A percentile compares a stretch with the other conserved stretches of the same genome.
Evolutionary conservation across 2,797 vertebrate genomes (phyloP).

Genomic region (Pangasius sanitwongsei): DNA sequence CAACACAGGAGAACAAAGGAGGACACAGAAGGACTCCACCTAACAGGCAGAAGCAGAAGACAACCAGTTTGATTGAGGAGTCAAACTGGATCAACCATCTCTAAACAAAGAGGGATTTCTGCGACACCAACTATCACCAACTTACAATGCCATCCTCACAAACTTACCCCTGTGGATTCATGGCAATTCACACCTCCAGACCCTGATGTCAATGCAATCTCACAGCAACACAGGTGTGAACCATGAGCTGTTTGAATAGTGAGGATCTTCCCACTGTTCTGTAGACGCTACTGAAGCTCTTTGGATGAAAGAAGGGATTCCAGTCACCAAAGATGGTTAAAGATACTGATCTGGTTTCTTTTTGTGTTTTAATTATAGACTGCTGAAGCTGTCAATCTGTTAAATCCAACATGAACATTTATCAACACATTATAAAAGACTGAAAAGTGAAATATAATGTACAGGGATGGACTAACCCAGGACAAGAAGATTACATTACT

Average conservation of each 20-base stretch:
- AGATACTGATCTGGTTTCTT: neutral
- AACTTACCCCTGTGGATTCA: neutral
- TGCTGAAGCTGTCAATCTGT: neutral
- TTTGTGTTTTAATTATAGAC: neutral
- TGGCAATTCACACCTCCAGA: neutral
- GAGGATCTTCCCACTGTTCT: neutral
- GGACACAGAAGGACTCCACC: too few species aligned
- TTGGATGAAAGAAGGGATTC: neutral
- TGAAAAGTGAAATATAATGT: neutral
- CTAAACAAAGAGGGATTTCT: neutral
- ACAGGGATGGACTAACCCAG: neutral
- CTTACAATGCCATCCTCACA: neutral
- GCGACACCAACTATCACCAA: neutral
- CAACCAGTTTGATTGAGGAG: neutral
- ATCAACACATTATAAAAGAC: neutral
- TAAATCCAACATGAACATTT: neutral
- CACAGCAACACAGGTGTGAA: neutral
- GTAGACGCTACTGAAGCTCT: neutral
- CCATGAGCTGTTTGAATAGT: neutral
- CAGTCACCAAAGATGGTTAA: too few species aligned
- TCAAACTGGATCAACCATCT: neutral
- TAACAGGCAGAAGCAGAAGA: neutral
- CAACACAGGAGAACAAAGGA: neutral
- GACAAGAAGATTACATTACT: neutral
- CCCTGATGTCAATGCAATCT: conserved; percentile 16